Base-by-base conservation (phyloP, 2,888 invertebrate species). In the Clunio marinus region DNA sequence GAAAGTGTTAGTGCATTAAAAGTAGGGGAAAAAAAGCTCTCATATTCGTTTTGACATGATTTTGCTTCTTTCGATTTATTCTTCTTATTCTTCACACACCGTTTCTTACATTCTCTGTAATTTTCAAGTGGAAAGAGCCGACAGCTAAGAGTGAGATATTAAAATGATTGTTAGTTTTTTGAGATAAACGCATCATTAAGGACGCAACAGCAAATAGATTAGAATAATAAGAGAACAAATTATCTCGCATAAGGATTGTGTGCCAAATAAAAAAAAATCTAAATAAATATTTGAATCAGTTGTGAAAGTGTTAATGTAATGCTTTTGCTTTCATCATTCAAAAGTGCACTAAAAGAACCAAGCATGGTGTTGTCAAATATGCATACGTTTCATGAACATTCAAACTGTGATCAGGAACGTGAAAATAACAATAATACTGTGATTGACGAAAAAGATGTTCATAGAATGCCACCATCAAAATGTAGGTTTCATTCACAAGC, bases 401-500 rank as follows among this genome's bases (percentile, higher is more conserved):
- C 66, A 24, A 46, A 66, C 60, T 41, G 66, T 65, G 68, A 60
- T 57, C 28, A 69, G 10, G 67, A 67, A 25, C 65, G 69, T 59
- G 70, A 70, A 45, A 58, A 70, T 60, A 70, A 70, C 67, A 70
- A 70, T 62, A 70, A 70, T 59, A 69, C 68, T 22, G 35, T 66
- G 28, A 51, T 22, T 22, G 32, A 55, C 28, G 69, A 70, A 60
- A 67, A 67, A 45, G 70, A 70, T 22, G 51, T 67, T 17, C 62
- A 62, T 15, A 41, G 63, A 32, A 63, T 63, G 57, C 70, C 69
- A 45, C 41, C 69, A 37, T n/a, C 67, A 41, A 69, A 62, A 66
- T 70, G 70, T 70, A 70, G 60, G 70, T 70, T 67, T 51, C 25
- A 63, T 63, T n/a, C n/a, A n/a, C n/a, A n/a, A n/a, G n/a, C n/a